Percentiles rank a stretch among this genome's conserved stretches.
phyloP scores from a whole-genome alignment of 1,140 invertebrate genomes.

The Drosophila sturtevanti region DNA sequence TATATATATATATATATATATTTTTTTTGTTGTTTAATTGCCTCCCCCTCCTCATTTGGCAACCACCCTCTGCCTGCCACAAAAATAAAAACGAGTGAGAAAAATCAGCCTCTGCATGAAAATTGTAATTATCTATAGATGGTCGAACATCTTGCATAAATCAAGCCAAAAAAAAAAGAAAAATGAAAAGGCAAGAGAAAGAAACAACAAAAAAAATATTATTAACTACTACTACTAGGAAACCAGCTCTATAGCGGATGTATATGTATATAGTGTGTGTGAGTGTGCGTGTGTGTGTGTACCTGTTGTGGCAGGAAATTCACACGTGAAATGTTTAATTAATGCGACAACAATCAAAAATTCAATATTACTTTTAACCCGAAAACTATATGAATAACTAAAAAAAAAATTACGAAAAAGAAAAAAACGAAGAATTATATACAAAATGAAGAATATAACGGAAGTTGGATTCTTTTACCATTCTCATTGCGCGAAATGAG shows the following conservation, averaged over 20 bases:
- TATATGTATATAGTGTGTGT: slow-evolving; percentile 19
- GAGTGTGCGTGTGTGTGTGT: slow-evolving; percentile 41
- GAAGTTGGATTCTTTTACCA: background rate
- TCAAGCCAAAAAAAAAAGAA: slow-evolving; percentile 5
- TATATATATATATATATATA: too few species aligned
- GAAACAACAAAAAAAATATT: slow-evolving; percentile 32
- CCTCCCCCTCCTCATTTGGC: background rate
- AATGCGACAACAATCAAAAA: slow-evolving; percentile 32
- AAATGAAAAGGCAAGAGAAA: background rate
- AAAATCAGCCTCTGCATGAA: slow-evolving; percentile 5
- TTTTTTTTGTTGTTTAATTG: slow-evolving; percentile 38
- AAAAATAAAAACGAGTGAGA: slow-evolving; percentile 2
- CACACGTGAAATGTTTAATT: slow-evolving; percentile 66
- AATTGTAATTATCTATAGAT: slow-evolving; percentile 7
- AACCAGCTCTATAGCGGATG: slow-evolving; percentile 34
- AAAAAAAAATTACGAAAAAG: background rate
- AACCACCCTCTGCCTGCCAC: background rate
- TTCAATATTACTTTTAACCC: slow-evolving; percentile 1
- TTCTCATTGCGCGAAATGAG: slow-evolving; percentile 4
- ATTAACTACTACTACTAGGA: slow-evolving; percentile 26
- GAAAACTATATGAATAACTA: background rate
- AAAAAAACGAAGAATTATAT: background rate
- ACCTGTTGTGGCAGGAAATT: slow-evolving; percentile 59
- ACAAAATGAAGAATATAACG: background rate
- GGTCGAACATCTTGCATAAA: slow-evolving; percentile 8